Conservation (phyloP, 2,888 invertebrate genomes). For the Protonemura montana region DNA sequence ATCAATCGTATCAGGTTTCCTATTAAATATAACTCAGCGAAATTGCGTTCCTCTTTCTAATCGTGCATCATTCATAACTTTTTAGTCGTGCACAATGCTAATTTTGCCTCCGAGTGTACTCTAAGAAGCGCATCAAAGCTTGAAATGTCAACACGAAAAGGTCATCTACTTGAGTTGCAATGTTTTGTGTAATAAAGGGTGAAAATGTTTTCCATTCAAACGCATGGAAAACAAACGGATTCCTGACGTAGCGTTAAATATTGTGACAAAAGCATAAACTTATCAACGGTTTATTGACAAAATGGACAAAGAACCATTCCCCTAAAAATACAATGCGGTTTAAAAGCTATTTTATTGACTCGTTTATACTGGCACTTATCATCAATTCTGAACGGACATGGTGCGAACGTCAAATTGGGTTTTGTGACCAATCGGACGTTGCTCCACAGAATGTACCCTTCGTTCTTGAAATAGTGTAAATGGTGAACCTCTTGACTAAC, state of each 20-base stretch:
- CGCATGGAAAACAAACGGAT: background rate
- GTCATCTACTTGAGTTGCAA: background rate
- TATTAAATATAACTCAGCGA: too few species aligned
- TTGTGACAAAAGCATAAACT: background rate
- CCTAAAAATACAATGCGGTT: background rate
- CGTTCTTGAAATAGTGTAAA: background rate
- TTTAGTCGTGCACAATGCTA: background rate
- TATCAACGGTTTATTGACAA: background rate
- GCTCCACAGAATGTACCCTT: too few species aligned
- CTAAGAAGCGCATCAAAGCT: constrained; percentile 25
- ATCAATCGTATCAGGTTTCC: too few species aligned
- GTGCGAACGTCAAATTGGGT: background rate
- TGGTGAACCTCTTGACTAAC: background rate
- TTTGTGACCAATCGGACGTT: background rate
- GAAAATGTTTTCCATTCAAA: background rate
- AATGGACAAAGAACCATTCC: background rate
- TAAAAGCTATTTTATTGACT: background rate
- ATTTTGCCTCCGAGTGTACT: background rate
- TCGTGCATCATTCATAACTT: too few species aligned
- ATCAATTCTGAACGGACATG: background rate
- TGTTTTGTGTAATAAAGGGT: background rate
- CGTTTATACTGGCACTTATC: background rate
- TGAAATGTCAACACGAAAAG: constrained; percentile 31
- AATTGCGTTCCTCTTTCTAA: too few species aligned
- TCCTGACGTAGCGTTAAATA: background rate